Conservation (phyloP, 2,888 invertebrate species). For the Hemistola chrysoprasaria region DNA sequence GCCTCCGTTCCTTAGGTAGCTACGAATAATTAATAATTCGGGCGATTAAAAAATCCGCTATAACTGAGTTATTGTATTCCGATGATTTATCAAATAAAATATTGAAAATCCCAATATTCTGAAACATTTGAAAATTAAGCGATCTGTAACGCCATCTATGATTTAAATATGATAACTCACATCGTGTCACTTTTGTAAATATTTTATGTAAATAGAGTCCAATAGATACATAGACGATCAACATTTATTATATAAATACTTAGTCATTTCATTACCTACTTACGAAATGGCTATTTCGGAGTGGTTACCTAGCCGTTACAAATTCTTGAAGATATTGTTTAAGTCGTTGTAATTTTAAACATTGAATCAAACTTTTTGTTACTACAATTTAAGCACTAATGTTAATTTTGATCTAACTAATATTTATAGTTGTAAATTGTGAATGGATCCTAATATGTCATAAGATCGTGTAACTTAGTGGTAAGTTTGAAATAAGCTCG, state of each 20-base stretch:
- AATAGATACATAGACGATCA: constrained; percentile 15
- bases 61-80: no score
- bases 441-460: constrained; percentile 72
- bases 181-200: constrained; percentile 31
- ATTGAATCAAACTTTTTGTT: constrained; percentile 25
- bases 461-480: constrained; percentile 56
- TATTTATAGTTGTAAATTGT: constrained; percentile 61
- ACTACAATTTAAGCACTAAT: constrained; percentile 42
- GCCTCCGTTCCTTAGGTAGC: no score
- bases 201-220: constrained; percentile 40
- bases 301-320: constrained; percentile 28
- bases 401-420: constrained; percentile 37
- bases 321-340: constrained; percentile 13
- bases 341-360: background rate
- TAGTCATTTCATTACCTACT: constrained; percentile 22
- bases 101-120: no score
- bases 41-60: no score
- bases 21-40: no score
- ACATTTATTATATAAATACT: constrained; percentile 15
- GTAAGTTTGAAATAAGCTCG: constrained; percentile 41
- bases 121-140: no score
- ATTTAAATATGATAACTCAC: constrained; percentile 1
- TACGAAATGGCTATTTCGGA: constrained; percentile 20
- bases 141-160: constrained; percentile 2
- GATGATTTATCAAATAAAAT: no score